Percentiles rank a stretch among this genome's conserved stretches.
These are phyloP conservation scores for Rhinella marina DNA, from an alignment of 2,797 vertebrate species.

Conservation along the genomic window DNA sequence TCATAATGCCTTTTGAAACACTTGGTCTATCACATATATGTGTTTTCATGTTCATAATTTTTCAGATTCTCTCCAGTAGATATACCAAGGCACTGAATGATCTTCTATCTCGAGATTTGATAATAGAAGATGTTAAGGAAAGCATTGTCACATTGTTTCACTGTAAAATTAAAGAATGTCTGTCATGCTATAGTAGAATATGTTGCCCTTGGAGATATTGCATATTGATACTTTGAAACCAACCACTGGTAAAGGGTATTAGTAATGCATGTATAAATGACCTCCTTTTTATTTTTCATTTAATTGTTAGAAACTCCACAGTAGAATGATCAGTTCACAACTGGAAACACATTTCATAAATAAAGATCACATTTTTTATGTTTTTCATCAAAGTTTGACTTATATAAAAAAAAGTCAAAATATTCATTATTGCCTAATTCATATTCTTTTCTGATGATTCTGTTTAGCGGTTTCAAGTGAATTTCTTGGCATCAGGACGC, in stretches of 20 bases:
- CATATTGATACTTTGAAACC: neutral
- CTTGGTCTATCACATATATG: constrained; percentile 42
- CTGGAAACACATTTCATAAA: neutral
- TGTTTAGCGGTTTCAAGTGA: no score
- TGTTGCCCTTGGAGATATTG: neutral
- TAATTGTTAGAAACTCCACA: neutral
- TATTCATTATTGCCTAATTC: no score
- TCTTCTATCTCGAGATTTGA: neutral
- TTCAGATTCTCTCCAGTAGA: constrained; percentile 20
- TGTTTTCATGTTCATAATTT: constrained; percentile 35
- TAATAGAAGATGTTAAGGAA: neutral
- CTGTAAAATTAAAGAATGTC: neutral
- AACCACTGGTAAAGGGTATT: neutral
- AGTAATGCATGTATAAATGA: neutral
- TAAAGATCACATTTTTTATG: no score
- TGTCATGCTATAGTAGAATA: neutral
- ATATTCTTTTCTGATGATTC: no score
- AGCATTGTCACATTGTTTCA: neutral
- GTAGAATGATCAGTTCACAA: neutral
- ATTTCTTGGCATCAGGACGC: no score
- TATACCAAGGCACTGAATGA: neutral
- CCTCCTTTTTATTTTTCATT: neutral
- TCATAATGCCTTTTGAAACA: constrained; percentile 37
- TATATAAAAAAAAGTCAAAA: neutral
- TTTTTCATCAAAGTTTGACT: no score